These are phyloP conservation scores for Brachionichthys hirsutus DNA, from an alignment of 2,113 vertebrate species.

Conservation along the genomic window DNA sequence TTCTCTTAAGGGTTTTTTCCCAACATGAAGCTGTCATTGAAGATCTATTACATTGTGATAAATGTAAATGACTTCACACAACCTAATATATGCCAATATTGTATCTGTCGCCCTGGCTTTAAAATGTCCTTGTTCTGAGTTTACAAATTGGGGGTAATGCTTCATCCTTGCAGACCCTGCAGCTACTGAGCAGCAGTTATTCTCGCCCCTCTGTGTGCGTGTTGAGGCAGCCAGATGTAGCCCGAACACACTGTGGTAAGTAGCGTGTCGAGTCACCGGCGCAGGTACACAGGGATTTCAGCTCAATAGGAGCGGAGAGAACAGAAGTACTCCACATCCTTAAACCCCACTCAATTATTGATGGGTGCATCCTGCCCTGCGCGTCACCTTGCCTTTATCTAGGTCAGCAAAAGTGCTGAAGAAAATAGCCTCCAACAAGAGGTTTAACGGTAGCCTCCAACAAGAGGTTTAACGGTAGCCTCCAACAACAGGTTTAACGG, in stretches of 20 bases:
- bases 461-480: not conserved
- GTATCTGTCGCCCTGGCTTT: too few species aligned
- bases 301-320: constrained; percentile 25
- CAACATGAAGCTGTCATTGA: too few species aligned
- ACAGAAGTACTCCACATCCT: constrained; percentile 39
- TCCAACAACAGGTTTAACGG: too few species aligned
- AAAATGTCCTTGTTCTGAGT: too few species aligned
- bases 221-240: not conserved
- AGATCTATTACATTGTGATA: too few species aligned
- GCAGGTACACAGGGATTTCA: constrained; percentile 30
- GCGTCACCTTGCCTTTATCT: constrained; percentile 2
- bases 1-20: too few species aligned
- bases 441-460: not conserved
- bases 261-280: constrained; percentile 26
- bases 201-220: constrained; percentile 1
- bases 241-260: constrained; percentile 23
- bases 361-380: constrained; percentile 14
- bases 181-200: not conserved
- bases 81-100: too few species aligned
- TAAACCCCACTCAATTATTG: constrained; percentile 45
- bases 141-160: too few species aligned
- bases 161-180: constrained; percentile 1
- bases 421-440: too few species aligned
- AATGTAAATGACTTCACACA: too few species aligned
- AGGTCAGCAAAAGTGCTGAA: constrained; percentile 13